phyloP scores from a whole-genome alignment of 2,797 vertebrate species.

The Amblyraja radiata region DNA sequence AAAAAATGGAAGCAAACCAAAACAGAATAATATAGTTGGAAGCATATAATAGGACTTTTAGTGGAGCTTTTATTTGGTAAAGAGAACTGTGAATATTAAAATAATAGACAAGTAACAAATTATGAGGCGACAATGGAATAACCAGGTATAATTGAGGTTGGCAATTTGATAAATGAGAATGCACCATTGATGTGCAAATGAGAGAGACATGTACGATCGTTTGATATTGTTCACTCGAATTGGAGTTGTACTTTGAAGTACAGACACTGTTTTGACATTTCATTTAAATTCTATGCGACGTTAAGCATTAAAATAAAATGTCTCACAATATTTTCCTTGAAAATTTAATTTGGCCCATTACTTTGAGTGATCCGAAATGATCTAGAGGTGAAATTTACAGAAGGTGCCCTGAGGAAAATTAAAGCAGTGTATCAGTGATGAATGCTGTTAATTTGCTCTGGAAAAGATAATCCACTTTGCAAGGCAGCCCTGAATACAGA shows the following conservation, averaged over 20 bases:
- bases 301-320: background rate
- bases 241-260: background rate
- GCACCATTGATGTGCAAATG: background rate
- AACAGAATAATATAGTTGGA: background rate
- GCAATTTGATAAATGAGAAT: background rate
- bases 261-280: background rate
- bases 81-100: background rate
- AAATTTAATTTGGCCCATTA: background rate
- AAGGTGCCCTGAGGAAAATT: background rate
- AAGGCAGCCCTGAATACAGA: background rate
- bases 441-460: constrained; percentile 5
- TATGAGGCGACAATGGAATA: background rate
- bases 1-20: background rate
- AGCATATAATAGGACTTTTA: background rate
- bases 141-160: background rate
- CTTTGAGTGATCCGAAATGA: background rate
- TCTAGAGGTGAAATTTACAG: background rate
- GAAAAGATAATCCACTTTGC: background rate
- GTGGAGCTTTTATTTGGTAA: background rate
- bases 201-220: background rate
- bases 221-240: background rate
- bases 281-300: constrained; percentile 23
- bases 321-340: background rate
- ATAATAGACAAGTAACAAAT: background rate
- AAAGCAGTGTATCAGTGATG: constrained; percentile 4